Evolutionary conservation across 2,888 invertebrate species (phyloP).

Genomic region (Colostygia pectinataria): DNA sequence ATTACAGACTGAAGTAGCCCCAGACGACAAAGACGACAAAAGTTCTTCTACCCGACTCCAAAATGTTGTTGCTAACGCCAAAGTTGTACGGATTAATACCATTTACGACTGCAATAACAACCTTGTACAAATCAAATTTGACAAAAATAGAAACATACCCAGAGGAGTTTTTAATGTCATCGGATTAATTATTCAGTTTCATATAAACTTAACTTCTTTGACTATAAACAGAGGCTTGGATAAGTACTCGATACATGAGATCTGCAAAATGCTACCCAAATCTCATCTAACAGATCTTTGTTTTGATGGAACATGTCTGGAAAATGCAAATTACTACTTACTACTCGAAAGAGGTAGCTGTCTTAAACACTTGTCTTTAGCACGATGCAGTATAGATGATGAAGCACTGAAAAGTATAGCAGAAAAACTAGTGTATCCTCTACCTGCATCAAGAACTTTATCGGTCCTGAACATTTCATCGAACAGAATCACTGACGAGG

Average conservation of each 20-base stretch:
- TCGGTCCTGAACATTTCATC: constrained; percentile 53
- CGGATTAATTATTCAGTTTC: constrained; percentile 46
- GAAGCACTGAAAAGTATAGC: constrained; percentile 44
- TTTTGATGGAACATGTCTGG: constrained; percentile 48
- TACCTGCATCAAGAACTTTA: constrained; percentile 49
- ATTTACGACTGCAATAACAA: constrained; percentile 43
- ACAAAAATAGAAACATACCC: constrained; percentile 47
- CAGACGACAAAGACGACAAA: background rate
- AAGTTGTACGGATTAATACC: constrained; percentile 39
- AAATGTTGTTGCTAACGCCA: background rate
- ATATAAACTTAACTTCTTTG: constrained; percentile 41
- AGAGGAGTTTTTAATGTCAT: constrained; percentile 48
- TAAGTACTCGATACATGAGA: constrained; percentile 44
- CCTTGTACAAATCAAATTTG: constrained; percentile 49
- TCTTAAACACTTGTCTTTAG: constrained; percentile 52
- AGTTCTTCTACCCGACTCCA: background rate
- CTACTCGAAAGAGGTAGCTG: constrained; percentile 41
- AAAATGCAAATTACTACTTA: constrained; percentile 49
- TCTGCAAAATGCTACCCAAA: constrained; percentile 44
- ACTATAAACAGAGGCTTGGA: constrained; percentile 48
- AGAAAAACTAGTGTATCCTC: constrained; percentile 38
- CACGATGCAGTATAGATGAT: constrained; percentile 56
- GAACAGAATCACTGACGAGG: constrained; percentile 58
- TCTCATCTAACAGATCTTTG: constrained; percentile 56
- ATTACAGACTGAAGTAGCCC: background rate